Base-by-base conservation (phyloP, 2,797 vertebrate genomes). In the Halcyon leucocephala region DNA sequence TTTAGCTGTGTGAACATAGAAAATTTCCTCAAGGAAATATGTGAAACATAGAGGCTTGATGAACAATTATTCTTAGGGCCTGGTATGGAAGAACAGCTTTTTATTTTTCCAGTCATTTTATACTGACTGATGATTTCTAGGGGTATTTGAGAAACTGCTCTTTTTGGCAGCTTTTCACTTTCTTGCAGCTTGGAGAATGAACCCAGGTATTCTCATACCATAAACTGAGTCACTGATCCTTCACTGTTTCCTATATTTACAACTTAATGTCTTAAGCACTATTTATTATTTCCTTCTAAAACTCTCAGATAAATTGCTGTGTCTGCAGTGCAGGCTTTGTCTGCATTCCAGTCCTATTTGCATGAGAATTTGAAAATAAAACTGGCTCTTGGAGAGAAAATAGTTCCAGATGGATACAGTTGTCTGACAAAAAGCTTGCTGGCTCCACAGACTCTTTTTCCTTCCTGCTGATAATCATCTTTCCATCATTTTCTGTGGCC, bases 361-460 rank as follows among this genome's bases (percentile, higher is more conserved):
- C 62, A 46, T 12, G 37, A 89, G 52, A 37, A 86, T 48, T 62
- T 90, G 60, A 89, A 96, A 93, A 73, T 31, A 67, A 96, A 93
- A 57, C 20, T 1, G 0, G 13, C 37, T 80, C 26, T 64, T 66
- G 33, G 39, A 67, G 35, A 86, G 91, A 78, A 95, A 95, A 80
- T 83, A 24, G 29, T 52, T 95, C 64, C 93, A 95, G 69, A 70
- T 89, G 90, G 82, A 86, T 41, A 25, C 10, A 93, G 60, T 73
- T 82, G 31, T 33, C 58, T 80, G 66, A 82, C 37, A 88, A 66
- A 70, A 91, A 60, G 9, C 31, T 86, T 82, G 3, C 73, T 84
- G 88, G 29, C 73, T 91, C 41, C 42, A 54, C 22, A 28, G 31
- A 14, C 11, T 58, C n/a, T 77, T 93, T 91, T 77, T 57, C 21